These are phyloP conservation scores for Meteorus colon DNA, from an alignment of 2,888 invertebrate genomes.

Conservation along the genomic window DNA sequence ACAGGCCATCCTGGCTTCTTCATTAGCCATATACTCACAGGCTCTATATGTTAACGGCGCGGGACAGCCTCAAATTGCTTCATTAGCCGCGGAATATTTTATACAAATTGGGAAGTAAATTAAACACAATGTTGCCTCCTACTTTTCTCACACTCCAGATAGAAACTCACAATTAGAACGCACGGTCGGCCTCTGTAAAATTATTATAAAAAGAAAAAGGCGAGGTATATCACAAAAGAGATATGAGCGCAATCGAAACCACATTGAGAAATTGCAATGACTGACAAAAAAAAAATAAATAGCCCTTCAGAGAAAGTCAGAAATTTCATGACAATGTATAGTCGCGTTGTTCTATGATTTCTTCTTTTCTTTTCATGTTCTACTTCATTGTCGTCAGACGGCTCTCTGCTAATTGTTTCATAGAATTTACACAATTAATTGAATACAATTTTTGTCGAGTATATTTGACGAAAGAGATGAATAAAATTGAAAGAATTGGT, in stretches of 20 bases:
- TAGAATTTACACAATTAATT: conserved; percentile 18
- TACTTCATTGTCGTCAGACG: not conserved
- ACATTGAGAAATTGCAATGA: not conserved
- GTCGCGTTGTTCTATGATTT: not conserved
- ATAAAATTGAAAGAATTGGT: conserved; percentile 30
- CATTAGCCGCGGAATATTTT: conserved; percentile 72
- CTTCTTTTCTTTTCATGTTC: not conserved
- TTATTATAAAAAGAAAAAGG: conserved; percentile 42
- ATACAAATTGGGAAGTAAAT: conserved; percentile 72
- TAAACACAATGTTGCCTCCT: conserved; percentile 54
- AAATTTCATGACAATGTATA: conserved; percentile 63
- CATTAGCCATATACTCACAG: conserved; percentile 58
- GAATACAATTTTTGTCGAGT: conserved; percentile 24
- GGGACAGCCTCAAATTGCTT: conserved; percentile 73
- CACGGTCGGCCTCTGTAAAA: conserved; percentile 45
- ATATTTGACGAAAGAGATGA: conserved; percentile 24
- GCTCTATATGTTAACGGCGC: conserved; percentile 68
- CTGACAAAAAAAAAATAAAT: not conserved
- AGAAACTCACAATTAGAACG: conserved; percentile 53
- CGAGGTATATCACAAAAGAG: conserved; percentile 24
- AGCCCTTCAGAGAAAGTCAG: conserved; percentile 12
- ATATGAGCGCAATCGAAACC: not conserved
- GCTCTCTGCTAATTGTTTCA: not conserved
- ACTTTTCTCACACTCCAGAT: conserved; percentile 26
- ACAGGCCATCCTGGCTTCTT: conserved; percentile 53